phyloP scores from a whole-genome alignment of 92 coral and sea anemone genomes.

The Actinernus sp. region DNA sequence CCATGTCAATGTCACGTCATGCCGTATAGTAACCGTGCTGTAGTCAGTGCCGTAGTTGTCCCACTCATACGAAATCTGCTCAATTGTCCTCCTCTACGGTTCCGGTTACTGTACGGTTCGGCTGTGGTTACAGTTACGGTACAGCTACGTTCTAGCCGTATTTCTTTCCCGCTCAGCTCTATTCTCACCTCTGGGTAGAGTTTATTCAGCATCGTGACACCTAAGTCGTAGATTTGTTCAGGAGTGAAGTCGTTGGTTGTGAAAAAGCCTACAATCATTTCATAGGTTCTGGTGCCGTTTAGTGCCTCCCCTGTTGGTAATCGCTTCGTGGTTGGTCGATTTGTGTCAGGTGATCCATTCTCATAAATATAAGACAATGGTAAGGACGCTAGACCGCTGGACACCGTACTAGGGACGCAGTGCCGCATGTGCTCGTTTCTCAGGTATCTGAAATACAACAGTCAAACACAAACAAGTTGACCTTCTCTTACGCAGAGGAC shows the following conservation, averaged over 20 bases:
- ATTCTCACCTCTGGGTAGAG: constrained; percentile 92
- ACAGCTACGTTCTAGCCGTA: no score
- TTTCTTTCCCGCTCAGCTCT: no score
- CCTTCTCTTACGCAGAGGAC: no score
- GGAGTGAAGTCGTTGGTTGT: constrained; percentile 84
- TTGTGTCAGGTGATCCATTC: constrained; percentile 67
- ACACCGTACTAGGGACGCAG: constrained; percentile 84
- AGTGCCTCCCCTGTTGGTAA: constrained; percentile 87
- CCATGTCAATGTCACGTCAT: no score
- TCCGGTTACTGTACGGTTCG: no score
- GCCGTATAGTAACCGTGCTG: no score
- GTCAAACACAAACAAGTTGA: no score
- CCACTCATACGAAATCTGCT: no score
- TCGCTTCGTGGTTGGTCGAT: constrained; percentile 71
- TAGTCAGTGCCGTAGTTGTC: no score
- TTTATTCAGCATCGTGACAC: constrained; percentile 58
- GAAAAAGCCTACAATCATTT: constrained; percentile 64
- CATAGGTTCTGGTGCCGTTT: constrained; percentile 68
- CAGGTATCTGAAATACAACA: constrained; percentile 58
- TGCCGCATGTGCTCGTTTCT: constrained; percentile 67
- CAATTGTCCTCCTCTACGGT: no score
- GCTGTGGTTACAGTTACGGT: no score
- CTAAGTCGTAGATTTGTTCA: constrained; percentile 71
- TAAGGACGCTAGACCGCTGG: constrained; percentile 87
- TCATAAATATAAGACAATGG: constrained; percentile 82